Evolutionary conservation across 1,140 invertebrate species (phyloP), one percentile per base, ranked within the genome.

Genomic region (Venturia canescens): DNA sequence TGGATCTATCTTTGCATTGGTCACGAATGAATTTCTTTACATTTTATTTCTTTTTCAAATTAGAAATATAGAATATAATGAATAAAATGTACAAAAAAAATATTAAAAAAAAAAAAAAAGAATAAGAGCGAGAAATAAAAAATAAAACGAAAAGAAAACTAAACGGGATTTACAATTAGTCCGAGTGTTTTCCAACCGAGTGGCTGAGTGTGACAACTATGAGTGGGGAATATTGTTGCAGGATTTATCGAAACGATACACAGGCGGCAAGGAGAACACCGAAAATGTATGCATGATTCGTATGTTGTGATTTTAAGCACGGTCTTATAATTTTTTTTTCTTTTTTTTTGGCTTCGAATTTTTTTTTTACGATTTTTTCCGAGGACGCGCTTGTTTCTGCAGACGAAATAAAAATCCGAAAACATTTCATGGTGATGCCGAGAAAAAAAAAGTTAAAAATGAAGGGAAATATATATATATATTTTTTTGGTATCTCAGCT

Each of bases 191-290:
- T 71, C 69, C 34, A 71, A 71, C 69, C 69, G 69, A 71, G 69
- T 71, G 69, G 69, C 69, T 44, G 69, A 71, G 69, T 71, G 69
- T 71, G 69, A 71, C 69, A 71, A 71, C 34, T 71, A 38, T 71
- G 66, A 34, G 31, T 34, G 66, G 66, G 66, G 66, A 27, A 69
- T 31, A 69, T 71, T 38, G 27, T 71, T 71, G 31, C 69, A 44
- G 69, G 69, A 71, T 34, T 63, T 74, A 74, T 74, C 38, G 71
- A 74, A 74, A 74, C 71, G 71, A 74, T 74, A 70, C 76, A 85
- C 84, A 91, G 89, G 89, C 88, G 89, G 88, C 88, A 88, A 86
- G 88, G 85, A 88, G 88, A 89, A 89, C 90, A 91, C 90, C 89
- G 88, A 88, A 90, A 90, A 90, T 91, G 89, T 90, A 88, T 78